Base-by-base conservation (phyloP, 2,113 vertebrate genomes). In the Ophthalmolycus amberensis region DNA sequence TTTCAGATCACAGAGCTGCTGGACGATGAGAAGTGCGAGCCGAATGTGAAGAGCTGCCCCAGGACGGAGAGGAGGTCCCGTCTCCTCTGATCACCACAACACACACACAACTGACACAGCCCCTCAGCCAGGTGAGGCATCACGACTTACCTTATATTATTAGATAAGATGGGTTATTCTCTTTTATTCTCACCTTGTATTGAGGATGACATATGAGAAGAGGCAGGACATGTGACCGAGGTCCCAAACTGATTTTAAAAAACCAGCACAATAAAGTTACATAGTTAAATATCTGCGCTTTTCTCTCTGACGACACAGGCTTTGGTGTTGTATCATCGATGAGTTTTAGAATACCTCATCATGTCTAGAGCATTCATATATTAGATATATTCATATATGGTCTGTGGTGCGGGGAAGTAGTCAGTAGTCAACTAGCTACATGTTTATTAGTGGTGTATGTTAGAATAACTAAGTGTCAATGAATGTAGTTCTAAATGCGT, bases 81-180 rank as follows among this genome's bases (percentile, higher is more conserved):
- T n/a, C n/a, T n/a, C n/a, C n/a, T n/a, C n/a, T n/a, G n/a, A n/a
- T n/a, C n/a, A n/a, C n/a, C n/a, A n/a, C n/a, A n/a, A n/a, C n/a
- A n/a, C n/a, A n/a, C n/a, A n/a, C n/a, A n/a, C n/a, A n/a, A n/a
- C n/a, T n/a, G n/a, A n/a, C n/a, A n/a, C n/a, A n/a, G n/a, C n/a
- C n/a, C n/a, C n/a, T 1, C 93, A 58, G 29, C 82, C 92, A 96
- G 90, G 93, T 94, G 74, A 79, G 54, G 20, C 37, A 4, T 8
- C 4, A 15, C 63, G 0, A 1, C 52, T 1, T 0, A 27, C 54
- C 8, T 6, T 22, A 8, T 16, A 11, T 20, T 20, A 42, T 64
- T 52, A 29, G 29, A 38, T 16, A 22, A 56, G 59, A 37, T 0
- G 1, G 16, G 7, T 29, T 1, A 38, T 34, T 50, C 3, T 2